Evolutionary conservation across 37 sponge, comb jelly and placozoan species (phyloP).

Genomic region (Axinella damicornis): DNA sequence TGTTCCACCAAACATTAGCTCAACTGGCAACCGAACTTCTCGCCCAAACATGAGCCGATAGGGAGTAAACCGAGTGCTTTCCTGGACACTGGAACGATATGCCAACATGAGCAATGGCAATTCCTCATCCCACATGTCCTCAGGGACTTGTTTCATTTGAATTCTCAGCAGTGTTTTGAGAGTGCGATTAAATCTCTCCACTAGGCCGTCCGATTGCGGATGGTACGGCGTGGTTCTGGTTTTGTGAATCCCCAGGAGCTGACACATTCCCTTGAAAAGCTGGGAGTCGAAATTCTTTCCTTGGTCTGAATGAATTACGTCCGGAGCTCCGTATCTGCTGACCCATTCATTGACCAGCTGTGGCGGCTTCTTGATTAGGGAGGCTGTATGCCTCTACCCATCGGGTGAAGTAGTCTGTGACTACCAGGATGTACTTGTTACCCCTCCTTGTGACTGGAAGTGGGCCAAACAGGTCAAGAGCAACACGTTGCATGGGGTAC

Average conservation of each 20-base stretch:
- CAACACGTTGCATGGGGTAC: too few species aligned
- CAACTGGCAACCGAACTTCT: slow-evolving; percentile 31
- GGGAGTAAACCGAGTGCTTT: slow-evolving; percentile 37
- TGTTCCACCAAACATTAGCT: too few species aligned
- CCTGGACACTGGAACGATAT: too few species aligned
- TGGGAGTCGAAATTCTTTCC: background rate
- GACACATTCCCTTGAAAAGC: background rate
- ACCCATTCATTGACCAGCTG: background rate
- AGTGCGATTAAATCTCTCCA: slow-evolving; percentile 56
- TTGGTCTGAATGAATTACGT: too few species aligned
- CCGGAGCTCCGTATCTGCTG: too few species aligned
- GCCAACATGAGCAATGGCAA: too few species aligned
- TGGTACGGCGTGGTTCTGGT: background rate
- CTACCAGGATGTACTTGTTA: too few species aligned
- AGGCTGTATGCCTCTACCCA: background rate
- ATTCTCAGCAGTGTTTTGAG: background rate
- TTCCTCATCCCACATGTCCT: slow-evolving; percentile 19
- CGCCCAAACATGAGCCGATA: slow-evolving; percentile 36
- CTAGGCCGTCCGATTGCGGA: slow-evolving; percentile 30
- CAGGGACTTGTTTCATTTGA: too few species aligned
- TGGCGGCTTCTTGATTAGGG: background rate
- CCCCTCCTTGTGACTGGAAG: too few species aligned
- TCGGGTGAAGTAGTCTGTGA: background rate
- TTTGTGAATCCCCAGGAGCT: slow-evolving; percentile 4
- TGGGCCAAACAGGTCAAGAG: too few species aligned